Percentiles rank a stretch among this genome's conserved stretches.
Conservation (phyloP, 2,888 invertebrate genomes). For the Heliconius charithonia region DNA sequence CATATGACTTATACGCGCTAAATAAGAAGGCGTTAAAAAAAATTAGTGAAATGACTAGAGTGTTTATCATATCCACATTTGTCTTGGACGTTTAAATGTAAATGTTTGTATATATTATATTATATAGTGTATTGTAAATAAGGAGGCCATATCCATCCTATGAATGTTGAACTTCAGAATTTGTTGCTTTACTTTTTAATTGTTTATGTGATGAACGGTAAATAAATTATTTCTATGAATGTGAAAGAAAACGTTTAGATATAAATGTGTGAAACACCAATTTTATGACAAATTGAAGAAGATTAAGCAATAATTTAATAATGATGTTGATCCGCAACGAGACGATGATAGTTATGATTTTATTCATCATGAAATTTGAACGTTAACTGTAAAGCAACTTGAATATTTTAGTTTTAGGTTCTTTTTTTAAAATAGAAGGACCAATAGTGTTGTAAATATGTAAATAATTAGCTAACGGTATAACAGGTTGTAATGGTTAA, state of each 20-base stretch:
- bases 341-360: background rate
- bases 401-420: slow-evolving; percentile 33
- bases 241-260: background rate
- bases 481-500: slow-evolving; percentile 67
- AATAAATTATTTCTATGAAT: background rate
- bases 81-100: slow-evolving; percentile 57
- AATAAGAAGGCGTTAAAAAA: slow-evolving; percentile 49
- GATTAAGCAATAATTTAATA: slow-evolving; percentile 10
- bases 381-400: slow-evolving; percentile 1
- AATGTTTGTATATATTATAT: slow-evolving; percentile 65
- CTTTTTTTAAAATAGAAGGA: slow-evolving; percentile 76
- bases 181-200: background rate
- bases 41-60: slow-evolving; percentile 40
- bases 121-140: slow-evolving; percentile 55
- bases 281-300: slow-evolving; percentile 13
- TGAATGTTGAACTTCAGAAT: slow-evolving; percentile 35
- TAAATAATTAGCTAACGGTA: slow-evolving; percentile 75
- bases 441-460: slow-evolving; percentile 82
- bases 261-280: slow-evolving; percentile 29
- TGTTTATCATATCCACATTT: slow-evolving; percentile 33
- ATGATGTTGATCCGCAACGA: background rate
- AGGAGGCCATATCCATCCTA: slow-evolving; percentile 78
- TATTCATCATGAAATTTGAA: background rate
- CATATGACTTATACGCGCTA: slow-evolving; percentile 58
- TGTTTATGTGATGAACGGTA: background rate